Conservation (phyloP, 2,113 vertebrate species). For the Circaetus gallicus region DNA sequence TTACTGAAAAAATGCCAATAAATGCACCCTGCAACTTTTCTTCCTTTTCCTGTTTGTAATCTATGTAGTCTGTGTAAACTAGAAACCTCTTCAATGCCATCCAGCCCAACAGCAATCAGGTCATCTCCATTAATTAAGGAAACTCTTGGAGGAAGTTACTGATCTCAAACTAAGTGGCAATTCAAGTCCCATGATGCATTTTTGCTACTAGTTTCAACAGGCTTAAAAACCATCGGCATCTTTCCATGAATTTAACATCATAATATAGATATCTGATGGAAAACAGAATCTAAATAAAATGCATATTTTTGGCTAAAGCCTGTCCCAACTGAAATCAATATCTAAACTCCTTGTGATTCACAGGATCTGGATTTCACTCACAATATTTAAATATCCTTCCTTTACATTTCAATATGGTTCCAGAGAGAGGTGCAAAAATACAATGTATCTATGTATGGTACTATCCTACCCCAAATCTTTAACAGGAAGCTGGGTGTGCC, state of each 20-base stretch:
- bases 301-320: slow-evolving; percentile 13
- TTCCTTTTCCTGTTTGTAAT: background rate
- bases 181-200: background rate
- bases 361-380: background rate
- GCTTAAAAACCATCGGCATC: background rate
- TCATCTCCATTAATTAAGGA: background rate
- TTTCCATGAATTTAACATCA: background rate
- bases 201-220: background rate
- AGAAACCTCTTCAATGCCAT: background rate
- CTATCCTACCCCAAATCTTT: background rate
- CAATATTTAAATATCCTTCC: background rate
- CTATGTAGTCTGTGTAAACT: background rate
- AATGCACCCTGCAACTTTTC: background rate
- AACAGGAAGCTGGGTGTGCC: slow-evolving; percentile 1
- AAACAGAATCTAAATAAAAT: slow-evolving; percentile 36
- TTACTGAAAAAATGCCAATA: background rate
- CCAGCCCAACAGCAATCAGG: background rate
- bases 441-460: background rate
- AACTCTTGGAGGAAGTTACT: background rate
- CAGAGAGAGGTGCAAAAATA: background rate
- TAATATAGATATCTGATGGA: background rate
- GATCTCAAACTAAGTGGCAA: background rate
- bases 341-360: background rate
- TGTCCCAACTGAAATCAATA: background rate
- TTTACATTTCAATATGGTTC: background rate